A percentile compares a stretch with the other conserved stretches of the same genome.
These are phyloP conservation scores for Ectemnius continuus DNA, from an alignment of 2,888 invertebrate genomes.

Conservation along the genomic window DNA sequence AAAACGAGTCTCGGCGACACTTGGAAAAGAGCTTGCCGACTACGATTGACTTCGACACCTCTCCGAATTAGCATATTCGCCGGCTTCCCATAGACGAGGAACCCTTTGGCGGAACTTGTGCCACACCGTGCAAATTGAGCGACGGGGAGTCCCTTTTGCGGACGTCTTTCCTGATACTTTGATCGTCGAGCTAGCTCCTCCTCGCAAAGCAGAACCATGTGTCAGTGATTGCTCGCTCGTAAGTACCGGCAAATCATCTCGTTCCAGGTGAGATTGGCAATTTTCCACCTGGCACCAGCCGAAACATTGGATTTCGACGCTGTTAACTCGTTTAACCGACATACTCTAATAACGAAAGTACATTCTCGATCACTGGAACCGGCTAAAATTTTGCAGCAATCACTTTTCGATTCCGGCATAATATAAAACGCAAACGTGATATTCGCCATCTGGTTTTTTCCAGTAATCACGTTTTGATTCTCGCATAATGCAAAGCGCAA, in stretches of 20 bases:
- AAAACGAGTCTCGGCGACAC: slow-evolving; percentile 29
- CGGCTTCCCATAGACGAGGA: slow-evolving; percentile 20
- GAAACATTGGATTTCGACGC: neutral
- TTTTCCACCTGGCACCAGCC: neutral
- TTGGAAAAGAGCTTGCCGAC: slow-evolving; percentile 28
- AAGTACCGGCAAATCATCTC: slow-evolving; percentile 18
- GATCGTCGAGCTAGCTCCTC: slow-evolving; percentile 13
- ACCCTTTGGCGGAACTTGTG: slow-evolving; percentile 42
- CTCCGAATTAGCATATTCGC: slow-evolving; percentile 51
- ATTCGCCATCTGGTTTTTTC: too few species aligned
- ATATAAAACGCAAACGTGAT: too few species aligned
- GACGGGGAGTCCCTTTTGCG: slow-evolving; percentile 30
- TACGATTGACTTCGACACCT: slow-evolving; percentile 26
- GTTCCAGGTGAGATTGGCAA: neutral
- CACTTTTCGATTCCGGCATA: too few species aligned
- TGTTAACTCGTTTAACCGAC: neutral
- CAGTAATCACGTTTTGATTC: too few species aligned
- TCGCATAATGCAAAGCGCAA: too few species aligned
- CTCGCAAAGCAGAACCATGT: slow-evolving; percentile 12
- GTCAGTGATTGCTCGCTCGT: slow-evolving; percentile 9
- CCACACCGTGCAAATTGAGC: slow-evolving; percentile 48
- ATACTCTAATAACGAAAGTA: too few species aligned
- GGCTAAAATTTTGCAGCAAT: too few species aligned
- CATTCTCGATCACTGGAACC: too few species aligned
- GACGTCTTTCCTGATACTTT: slow-evolving; percentile 11